These are phyloP conservation scores for Rhabdornis inornatus DNA, from an alignment of 2,113 vertebrate species.

Conservation along the genomic window DNA sequence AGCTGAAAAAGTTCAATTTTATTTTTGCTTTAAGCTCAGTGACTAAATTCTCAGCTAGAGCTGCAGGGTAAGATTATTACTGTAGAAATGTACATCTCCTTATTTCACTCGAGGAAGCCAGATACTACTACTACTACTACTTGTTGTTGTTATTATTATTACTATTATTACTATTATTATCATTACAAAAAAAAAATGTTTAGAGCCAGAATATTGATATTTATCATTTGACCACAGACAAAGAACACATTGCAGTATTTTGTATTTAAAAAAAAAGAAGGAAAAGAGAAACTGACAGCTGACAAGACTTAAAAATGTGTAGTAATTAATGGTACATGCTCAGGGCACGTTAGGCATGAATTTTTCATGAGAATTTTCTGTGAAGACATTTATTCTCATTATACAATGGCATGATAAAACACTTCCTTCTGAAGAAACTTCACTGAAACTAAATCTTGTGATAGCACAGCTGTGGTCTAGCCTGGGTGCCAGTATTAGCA, in stretches of 20 bases:
- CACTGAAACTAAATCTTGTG: slow-evolving; percentile 35
- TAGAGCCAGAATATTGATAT: neutral
- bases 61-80: neutral
- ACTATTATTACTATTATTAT: neutral
- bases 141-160: too few relatives aligned
- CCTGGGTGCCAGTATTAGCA: slow-evolving; percentile 22
- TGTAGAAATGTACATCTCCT: neutral
- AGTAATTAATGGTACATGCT: neutral
- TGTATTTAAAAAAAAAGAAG: neutral
- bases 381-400: slow-evolving; percentile 4
- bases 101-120: neutral
- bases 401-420: slow-evolving; percentile 4
- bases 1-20: neutral
- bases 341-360: neutral
- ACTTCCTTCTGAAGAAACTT: slow-evolving; percentile 29
- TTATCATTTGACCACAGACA: neutral
- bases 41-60: neutral
- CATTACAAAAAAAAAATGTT: neutral
- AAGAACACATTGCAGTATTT: neutral
- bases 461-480: slow-evolving; percentile 29
- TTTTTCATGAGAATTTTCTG: slow-evolving; percentile 32
- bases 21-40: neutral
- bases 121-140: neutral
- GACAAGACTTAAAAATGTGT: neutral
- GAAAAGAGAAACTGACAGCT: neutral